Evolutionary conservation across 2,797 vertebrate species (phyloP).

Genomic region (Rhynchotus rufescens): DNA sequence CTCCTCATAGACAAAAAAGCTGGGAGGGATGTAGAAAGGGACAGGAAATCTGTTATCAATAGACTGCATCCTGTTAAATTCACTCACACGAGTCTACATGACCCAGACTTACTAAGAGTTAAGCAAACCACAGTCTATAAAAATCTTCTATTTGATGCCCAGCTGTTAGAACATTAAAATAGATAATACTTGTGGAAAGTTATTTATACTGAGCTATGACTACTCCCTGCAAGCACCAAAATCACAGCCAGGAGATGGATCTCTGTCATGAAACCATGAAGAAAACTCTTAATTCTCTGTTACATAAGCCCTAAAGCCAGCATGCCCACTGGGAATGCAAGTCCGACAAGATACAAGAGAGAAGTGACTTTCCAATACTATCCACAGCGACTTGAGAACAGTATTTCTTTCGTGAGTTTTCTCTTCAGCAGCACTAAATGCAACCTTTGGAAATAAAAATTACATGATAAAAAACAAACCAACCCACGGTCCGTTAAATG

Average conservation of each 20-base stretch:
- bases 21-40: neutral
- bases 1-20: neutral
- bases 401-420: neutral
- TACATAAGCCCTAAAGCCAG: neutral
- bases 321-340: neutral
- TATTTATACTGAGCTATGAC: neutral
- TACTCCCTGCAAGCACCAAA: neutral
- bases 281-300: neutral
- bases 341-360: neutral
- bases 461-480: neutral
- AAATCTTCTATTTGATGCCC: neutral
- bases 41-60: slow-evolving; percentile 40
- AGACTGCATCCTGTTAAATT: slow-evolving; percentile 3
- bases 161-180: neutral
- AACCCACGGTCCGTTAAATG: fast-evolving
- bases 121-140: slow-evolving; percentile 8
- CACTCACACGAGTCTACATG: neutral
- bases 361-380: neutral
- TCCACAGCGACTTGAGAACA: neutral
- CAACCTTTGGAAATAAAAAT: neutral
- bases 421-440: neutral
- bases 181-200: neutral
- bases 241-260: neutral
- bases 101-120: neutral
- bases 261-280: neutral